Evolutionary conservation across 64 coral and sea anemone species (phyloP).

Genomic region (Stichodactyla mertensii): DNA sequence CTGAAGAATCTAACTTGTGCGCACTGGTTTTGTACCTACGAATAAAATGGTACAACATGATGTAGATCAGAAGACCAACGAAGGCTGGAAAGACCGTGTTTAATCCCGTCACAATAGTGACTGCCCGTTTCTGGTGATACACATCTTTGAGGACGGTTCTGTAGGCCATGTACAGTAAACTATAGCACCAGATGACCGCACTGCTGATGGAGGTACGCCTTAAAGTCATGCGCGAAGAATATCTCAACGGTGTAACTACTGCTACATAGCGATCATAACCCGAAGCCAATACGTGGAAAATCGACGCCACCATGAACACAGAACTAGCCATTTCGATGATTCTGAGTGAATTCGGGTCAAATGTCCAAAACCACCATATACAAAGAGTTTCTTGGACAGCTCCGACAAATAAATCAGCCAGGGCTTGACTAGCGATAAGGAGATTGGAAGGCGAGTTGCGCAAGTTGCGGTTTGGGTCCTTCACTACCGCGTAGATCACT

Average conservation of each 20-base stretch:
- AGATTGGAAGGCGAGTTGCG: constrained; percentile 44
- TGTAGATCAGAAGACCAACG: constrained; percentile 56
- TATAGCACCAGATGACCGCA: constrained; percentile 42
- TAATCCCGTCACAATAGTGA: constrained; percentile 46
- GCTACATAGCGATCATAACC: constrained; percentile 57
- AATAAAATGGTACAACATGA: constrained; percentile 21
- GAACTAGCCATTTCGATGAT: constrained; percentile 56
- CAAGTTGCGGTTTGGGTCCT: constrained; percentile 60
- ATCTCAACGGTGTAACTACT: constrained; percentile 42
- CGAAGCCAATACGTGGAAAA: constrained; percentile 57
- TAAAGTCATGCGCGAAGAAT: constrained; percentile 29
- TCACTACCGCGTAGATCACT: constrained; percentile 46
- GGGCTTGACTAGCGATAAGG: constrained; percentile 63
- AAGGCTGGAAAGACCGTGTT: constrained; percentile 61
- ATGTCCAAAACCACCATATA: constrained; percentile 78
- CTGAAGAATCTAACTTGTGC: constrained; percentile 44
- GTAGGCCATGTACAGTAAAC: constrained; percentile 45
- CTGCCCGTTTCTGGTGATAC: not conserved
- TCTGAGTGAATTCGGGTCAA: constrained; percentile 26
- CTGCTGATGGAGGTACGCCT: not conserved
- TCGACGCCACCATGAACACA: constrained; percentile 58
- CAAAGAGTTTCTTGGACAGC: constrained; percentile 37
- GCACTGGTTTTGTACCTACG: constrained; percentile 33
- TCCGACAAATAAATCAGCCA: constrained; percentile 71
- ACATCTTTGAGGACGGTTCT: constrained; percentile 36